phyloP scores from a whole-genome alignment of 1,140 invertebrate species.

The Aphelenchoides avenae region DNA sequence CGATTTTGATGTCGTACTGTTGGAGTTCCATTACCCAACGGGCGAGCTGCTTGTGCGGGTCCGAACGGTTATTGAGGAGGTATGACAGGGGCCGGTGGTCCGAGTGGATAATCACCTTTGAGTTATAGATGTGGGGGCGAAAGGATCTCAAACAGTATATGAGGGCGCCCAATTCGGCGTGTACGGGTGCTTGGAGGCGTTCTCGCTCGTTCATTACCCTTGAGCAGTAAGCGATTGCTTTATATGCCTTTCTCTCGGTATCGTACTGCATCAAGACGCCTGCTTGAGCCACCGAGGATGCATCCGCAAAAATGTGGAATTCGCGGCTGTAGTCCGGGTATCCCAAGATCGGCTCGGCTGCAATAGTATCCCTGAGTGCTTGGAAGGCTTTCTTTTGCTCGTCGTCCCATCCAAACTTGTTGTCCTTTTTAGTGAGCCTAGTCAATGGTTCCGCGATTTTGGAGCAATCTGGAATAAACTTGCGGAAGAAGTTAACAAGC shows the following conservation, averaged over 20 bases:
- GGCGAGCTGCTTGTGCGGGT: slow-evolving; percentile 9
- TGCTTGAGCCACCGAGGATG: slow-evolving; percentile 14
- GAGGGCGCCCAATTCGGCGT: slow-evolving; percentile 20
- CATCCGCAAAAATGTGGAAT: slow-evolving; percentile 27
- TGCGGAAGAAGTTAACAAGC: slow-evolving; percentile 19
- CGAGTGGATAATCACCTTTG: slow-evolving; percentile 14
- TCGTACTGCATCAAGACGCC: slow-evolving; percentile 16
- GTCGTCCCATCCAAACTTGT: slow-evolving; percentile 11
- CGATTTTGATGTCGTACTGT: slow-evolving; percentile 12
- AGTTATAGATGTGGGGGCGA: slow-evolving; percentile 21
- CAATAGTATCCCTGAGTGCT: slow-evolving; percentile 1
- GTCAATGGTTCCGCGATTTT: slow-evolving; percentile 4
- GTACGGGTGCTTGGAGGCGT: background rate
- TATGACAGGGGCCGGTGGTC: slow-evolving; percentile 19
- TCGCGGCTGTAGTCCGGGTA: slow-evolving; percentile 19
- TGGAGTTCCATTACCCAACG: slow-evolving; percentile 25
- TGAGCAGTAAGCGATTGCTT: slow-evolving; percentile 19
- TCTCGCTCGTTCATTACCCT: slow-evolving; percentile 7
- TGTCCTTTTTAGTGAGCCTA: slow-evolving; percentile 7
- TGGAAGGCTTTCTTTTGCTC: slow-evolving; percentile 21
- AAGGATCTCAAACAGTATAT: slow-evolving; percentile 13
- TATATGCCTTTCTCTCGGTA: background rate
- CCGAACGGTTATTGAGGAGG: slow-evolving; percentile 9
- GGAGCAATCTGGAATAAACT: background rate
- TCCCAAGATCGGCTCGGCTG: slow-evolving; percentile 8